Evolutionary conservation across 2,797 vertebrate genomes (phyloP).

Genomic region (Rhinoraja longicauda): DNA sequence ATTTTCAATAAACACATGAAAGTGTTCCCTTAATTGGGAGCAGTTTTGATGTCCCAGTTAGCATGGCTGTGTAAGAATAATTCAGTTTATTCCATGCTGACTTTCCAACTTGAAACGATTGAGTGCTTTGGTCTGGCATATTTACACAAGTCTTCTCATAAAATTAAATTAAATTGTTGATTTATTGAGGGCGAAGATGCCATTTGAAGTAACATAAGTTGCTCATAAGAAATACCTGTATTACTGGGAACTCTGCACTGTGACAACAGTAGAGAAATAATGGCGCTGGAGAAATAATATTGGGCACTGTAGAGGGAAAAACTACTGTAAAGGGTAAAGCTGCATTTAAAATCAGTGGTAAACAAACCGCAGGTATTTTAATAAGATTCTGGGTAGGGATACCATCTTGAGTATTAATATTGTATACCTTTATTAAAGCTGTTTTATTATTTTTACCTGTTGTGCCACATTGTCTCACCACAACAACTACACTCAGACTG

Average conservation of each 20-base stretch:
- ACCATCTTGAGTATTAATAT: not conserved
- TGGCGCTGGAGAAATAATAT: not conserved
- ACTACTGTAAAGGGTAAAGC: not conserved
- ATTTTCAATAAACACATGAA: conserved; percentile 34
- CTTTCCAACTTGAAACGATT: not conserved
- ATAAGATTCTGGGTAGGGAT: not conserved
- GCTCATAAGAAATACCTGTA: not conserved
- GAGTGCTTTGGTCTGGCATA: not conserved
- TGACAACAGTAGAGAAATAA: not conserved
- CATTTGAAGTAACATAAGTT: not conserved
- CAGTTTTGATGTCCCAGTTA: conserved; percentile 19
- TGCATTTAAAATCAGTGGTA: not conserved
- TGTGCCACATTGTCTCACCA: not conserved
- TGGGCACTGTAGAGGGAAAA: not conserved
- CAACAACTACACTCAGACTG: not conserved
- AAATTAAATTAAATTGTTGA: conserved; percentile 15
- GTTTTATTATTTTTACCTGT: not conserved
- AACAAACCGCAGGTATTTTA: not conserved
- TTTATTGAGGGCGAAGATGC: not conserved
- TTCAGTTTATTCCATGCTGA: conserved; percentile 20
- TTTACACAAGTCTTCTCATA: not conserved
- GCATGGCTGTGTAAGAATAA: not conserved
- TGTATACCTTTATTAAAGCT: not conserved
- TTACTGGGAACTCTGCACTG: not conserved
- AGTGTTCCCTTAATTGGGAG: conserved; percentile 27